Evolutionary conservation across 2,888 invertebrate genomes (phyloP).

Genomic region (Drosophila maculinotata): DNA sequence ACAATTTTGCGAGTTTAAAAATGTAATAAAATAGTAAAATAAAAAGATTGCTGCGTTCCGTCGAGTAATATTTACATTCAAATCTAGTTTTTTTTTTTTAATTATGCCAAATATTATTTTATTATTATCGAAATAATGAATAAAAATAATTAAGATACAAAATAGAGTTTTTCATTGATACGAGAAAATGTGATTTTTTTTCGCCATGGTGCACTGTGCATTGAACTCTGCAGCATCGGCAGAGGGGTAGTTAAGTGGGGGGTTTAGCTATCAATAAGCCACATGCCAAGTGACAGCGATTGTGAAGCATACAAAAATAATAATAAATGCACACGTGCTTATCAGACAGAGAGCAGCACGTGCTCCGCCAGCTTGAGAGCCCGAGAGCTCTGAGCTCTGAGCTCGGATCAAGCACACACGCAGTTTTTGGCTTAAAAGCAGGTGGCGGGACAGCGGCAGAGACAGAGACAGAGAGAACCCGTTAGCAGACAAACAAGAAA

Average conservation of each 20-base stretch:
- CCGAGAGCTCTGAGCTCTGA: neutral
- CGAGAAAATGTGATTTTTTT: no score
- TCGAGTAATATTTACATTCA: no score
- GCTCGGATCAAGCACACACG: slow-evolving; percentile 3
- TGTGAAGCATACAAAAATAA: slow-evolving; percentile 2
- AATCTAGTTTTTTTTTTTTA: no score
- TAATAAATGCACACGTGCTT: slow-evolving; percentile 48
- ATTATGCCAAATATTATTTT: no score
- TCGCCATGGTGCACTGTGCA: slow-evolving; percentile 29
- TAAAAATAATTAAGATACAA: no score
- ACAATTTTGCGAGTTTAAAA: no score
- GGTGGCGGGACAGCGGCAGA: slow-evolving; percentile 29
- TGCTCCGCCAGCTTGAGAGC: slow-evolving; percentile 18
- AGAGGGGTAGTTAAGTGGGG: neutral
- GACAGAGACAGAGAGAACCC: slow-evolving; percentile 23
- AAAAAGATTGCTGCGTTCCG: no score
- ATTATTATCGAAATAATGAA: no score
- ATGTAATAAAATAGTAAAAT: no score
- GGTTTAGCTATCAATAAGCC: slow-evolving; percentile 22
- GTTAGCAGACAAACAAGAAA: slow-evolving; percentile 20
- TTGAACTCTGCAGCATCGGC: slow-evolving; percentile 17
- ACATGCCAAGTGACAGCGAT: slow-evolving; percentile 25
- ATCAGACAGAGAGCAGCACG: slow-evolving; percentile 45
- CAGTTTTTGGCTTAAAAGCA: slow-evolving; percentile 52
- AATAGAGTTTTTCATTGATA: no score